These are phyloP conservation scores for Pseudorasbora parva DNA, from an alignment of 2,113 vertebrate genomes.

Conservation along the genomic window DNA sequence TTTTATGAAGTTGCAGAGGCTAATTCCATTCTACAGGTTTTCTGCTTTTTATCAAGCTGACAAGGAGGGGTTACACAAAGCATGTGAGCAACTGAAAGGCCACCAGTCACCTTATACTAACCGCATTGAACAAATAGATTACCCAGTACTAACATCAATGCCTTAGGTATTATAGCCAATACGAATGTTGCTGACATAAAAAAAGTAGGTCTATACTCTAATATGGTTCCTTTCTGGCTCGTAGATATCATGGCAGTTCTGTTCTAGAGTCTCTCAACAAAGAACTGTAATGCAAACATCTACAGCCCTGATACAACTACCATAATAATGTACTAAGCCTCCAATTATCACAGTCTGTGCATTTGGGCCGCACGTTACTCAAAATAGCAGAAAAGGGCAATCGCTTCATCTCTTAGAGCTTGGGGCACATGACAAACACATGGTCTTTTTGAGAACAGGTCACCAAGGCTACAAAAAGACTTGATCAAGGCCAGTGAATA, in stretches of 20 bases:
- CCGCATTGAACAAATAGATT: conserved; percentile 53
- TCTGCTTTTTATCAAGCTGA: conserved; percentile 45
- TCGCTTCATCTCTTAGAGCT: conserved; percentile 21
- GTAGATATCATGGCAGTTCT: neutral
- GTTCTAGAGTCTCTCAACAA: neutral
- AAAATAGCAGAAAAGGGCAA: conserved; percentile 12
- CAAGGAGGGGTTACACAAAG: conserved; percentile 28
- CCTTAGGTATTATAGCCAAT: conserved; percentile 21
- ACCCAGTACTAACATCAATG: conserved; percentile 40
- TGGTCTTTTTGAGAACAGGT: conserved; percentile 44
- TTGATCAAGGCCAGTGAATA: conserved; percentile 24
- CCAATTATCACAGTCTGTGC: conserved; percentile 37
- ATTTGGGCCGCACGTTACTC: conserved; percentile 24
- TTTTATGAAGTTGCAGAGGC: neutral
- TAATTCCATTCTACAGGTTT: conserved; percentile 21
- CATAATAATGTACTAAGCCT: neutral
- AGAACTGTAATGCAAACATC: neutral
- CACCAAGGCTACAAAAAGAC: neutral
- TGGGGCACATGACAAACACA: conserved; percentile 5
- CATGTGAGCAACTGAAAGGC: conserved; percentile 21
- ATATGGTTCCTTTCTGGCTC: neutral
- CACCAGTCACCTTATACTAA: conserved; percentile 46
- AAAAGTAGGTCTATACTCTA: too few relatives aligned
- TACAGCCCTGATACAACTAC: conserved; percentile 8
- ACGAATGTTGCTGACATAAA: conserved; percentile 1